These are phyloP conservation scores for Petroica traversi DNA, from an alignment of 2,113 vertebrate species.

Conservation along the genomic window DNA sequence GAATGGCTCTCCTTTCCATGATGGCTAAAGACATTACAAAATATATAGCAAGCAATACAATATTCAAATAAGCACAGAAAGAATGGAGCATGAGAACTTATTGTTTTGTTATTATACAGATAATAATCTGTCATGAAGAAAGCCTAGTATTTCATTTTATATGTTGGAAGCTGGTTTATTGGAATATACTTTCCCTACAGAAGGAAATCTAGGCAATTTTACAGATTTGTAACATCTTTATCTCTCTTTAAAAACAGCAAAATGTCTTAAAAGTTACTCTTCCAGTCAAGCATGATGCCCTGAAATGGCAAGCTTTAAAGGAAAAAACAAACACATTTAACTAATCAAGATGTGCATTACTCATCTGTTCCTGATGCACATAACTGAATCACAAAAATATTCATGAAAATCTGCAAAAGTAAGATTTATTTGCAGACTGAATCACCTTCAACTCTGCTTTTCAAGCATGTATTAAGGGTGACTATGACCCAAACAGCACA, in stretches of 20 bases:
- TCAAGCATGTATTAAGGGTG: background rate
- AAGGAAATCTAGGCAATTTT: background rate
- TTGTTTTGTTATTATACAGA: background rate
- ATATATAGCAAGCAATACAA: background rate
- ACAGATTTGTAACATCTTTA: background rate
- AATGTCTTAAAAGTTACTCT: background rate
- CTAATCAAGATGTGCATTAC: background rate
- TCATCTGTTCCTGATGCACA: background rate
- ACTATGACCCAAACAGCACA: background rate
- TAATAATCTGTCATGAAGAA: background rate
- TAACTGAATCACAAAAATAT: background rate
- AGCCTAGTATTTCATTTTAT: background rate
- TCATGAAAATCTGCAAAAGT: background rate
- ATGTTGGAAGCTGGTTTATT: rapidly evolving
- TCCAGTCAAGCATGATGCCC: background rate
- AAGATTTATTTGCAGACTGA: background rate
- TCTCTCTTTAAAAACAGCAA: background rate
- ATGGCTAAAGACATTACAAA: background rate
- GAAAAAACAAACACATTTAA: background rate
- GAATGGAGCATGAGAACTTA: background rate
- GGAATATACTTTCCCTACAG: background rate
- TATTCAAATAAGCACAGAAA: background rate
- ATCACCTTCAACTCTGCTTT: background rate
- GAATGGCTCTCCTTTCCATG: background rate
- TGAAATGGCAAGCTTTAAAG: background rate